A percentile compares a stretch with the other conserved stretches of the same genome.
phyloP scores from a whole-genome alignment of 2,888 invertebrate species.

The Alloplasta piceator region DNA sequence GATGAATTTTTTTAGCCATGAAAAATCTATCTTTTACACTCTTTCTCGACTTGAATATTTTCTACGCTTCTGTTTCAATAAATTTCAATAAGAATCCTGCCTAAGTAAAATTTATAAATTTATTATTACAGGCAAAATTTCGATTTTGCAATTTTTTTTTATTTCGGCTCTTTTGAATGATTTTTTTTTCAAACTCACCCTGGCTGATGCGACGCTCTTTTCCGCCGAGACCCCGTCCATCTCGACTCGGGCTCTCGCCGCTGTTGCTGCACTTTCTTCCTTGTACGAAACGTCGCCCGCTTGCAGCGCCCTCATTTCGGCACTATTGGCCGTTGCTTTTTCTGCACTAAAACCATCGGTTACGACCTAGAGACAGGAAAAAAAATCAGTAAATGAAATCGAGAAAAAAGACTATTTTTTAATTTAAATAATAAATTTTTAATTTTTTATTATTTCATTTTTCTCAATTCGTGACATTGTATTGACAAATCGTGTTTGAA shows the following conservation, averaged over 20 bases:
- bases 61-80: no score
- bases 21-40: no score
- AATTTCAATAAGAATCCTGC: no score
- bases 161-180: background rate
- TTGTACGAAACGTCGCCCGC: slow-evolving; percentile 93
- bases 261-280: slow-evolving; percentile 91
- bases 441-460: slow-evolving; percentile 7
- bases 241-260: slow-evolving; percentile 91
- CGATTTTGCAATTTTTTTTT: no score
- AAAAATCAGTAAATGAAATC: slow-evolving; percentile 43
- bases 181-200: slow-evolving; percentile 85
- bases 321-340: slow-evolving; percentile 89
- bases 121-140: no score
- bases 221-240: slow-evolving; percentile 94
- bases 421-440: slow-evolving; percentile 38
- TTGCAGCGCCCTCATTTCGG: slow-evolving; percentile 90
- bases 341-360: slow-evolving; percentile 93
- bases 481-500: background rate
- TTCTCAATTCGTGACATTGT: background rate
- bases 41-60: no score
- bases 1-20: no score
- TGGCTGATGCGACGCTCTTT: slow-evolving; percentile 92
- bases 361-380: slow-evolving; percentile 85
- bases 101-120: no score
- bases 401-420: slow-evolving; percentile 40